These are phyloP conservation scores for Helobdella robusta DNA, from an alignment of 2,888 invertebrate species.

Conservation along the genomic window DNA sequence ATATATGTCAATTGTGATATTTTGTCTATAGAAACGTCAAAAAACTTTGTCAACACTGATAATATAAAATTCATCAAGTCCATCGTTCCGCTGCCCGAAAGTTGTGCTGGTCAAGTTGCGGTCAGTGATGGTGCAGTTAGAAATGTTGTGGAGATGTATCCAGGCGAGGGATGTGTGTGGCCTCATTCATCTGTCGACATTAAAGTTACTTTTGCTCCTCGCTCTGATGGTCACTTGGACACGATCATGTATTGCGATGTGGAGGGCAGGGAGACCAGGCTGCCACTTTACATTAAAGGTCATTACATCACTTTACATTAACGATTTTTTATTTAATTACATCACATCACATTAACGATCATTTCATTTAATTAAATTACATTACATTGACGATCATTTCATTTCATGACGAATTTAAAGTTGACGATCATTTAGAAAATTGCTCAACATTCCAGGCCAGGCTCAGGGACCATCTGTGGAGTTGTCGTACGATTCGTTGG, in stretches of 20 bases:
- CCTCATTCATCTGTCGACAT: slow-evolving; percentile 47
- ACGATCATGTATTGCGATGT: slow-evolving; percentile 49
- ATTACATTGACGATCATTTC: not conserved
- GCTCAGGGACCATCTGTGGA: slow-evolving; percentile 49
- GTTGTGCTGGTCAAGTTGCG: no score
- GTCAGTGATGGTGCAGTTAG: no score
- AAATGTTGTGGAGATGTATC: slow-evolving; percentile 47
- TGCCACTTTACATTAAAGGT: slow-evolving; percentile 43
- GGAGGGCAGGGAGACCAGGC: slow-evolving; percentile 47
- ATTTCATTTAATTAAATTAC: not conserved
- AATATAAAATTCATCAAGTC: no score
- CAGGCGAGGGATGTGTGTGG: slow-evolving; percentile 50
- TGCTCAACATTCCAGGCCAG: slow-evolving; percentile 40
- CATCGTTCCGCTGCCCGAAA: no score
- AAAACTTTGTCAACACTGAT: no score
- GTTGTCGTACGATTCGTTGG: slow-evolving; percentile 46
- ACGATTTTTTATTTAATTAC: not conserved
- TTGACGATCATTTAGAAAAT: not conserved
- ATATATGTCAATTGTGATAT: no score
- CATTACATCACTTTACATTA: not conserved
- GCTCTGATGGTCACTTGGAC: slow-evolving; percentile 45
- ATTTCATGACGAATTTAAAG: no score
- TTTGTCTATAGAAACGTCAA: no score
- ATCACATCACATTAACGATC: not conserved
- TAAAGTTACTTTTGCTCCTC: slow-evolving; percentile 47